Evolutionary conservation across 1,140 invertebrate species (phyloP), one percentile per base, ranked within the genome.

Genomic region (Zaprionus inermis): DNA sequence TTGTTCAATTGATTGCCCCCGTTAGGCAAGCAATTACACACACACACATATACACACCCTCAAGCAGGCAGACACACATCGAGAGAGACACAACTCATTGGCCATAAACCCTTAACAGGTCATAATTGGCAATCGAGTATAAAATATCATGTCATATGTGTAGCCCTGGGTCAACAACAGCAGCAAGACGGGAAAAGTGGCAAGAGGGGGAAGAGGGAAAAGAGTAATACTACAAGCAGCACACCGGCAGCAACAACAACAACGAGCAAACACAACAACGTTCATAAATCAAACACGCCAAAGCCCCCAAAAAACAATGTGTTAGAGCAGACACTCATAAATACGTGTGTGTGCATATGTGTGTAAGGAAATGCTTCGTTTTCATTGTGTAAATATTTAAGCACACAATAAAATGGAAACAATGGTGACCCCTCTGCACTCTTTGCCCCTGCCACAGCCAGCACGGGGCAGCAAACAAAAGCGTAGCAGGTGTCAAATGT

Each of bases 351-450:
- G 18, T 58, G 67, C 54, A 49, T 60, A 41, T 74, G 64, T 72
- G 57, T 70, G 44, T 41, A 78, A 71, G 81, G 24, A 78, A 88
- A 88, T 60, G 68, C 72, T 88, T 88, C 82, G 82, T 83, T 83
- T 88, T 88, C 83, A 79, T 86, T 86, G 79, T 88, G 83, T 86
- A 86, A 83, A 86, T 88, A 86, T 86, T 86, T 88, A 88, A 86
- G 83, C 83, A 86, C 78, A 86, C 83, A 86, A 86, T 86, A 86
- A 88, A 86, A 86, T 82, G 83, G 65, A 70, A 71, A 78, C 66
- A 75, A 70, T 70, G 49, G 56, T 30, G 11, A 46, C 55, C 68
- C 28, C 34, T 10, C 32, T 16, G 7, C 28, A 16, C 20, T 11
- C 30, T 22, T 18, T 9, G 60, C 34, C 38, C 6, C 6, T 18